These are phyloP conservation scores for Ursus arctos DNA, from an alignment of 2,113 vertebrate genomes.

Conservation along the genomic window DNA sequence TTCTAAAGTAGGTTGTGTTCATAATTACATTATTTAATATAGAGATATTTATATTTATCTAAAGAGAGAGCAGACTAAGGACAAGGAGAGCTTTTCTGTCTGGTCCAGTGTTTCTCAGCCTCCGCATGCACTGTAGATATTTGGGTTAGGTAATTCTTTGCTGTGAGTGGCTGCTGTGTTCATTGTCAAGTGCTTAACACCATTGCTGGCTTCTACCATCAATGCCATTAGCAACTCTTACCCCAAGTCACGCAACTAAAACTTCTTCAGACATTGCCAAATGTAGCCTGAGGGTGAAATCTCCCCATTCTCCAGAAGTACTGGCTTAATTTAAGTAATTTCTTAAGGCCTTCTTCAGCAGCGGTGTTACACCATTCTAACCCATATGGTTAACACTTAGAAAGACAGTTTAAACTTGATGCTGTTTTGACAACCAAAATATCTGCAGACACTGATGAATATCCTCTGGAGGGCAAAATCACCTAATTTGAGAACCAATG, in stretches of 20 bases:
- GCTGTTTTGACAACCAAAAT: not conserved
- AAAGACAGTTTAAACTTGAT: not conserved
- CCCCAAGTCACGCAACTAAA: not conserved
- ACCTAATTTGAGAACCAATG: not conserved
- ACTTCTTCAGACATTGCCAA: not conserved
- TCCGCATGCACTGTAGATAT: not conserved
- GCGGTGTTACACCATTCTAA: not conserved
- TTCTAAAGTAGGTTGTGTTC: not conserved
- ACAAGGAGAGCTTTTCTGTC: not conserved
- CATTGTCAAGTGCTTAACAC: accelerated
- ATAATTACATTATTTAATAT: not conserved
- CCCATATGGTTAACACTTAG: not conserved
- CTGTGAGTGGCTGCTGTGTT: accelerated
- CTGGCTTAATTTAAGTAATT: not conserved
- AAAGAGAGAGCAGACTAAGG: not conserved
- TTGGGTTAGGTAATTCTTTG: not conserved
- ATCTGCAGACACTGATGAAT: not conserved
- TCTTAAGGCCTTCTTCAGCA: not conserved
- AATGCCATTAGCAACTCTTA: not conserved
- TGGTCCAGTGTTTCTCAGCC: not conserved
- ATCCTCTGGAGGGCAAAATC: not conserved
- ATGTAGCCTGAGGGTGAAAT: not conserved
- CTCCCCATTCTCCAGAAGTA: not conserved
- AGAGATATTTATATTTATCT: not conserved
- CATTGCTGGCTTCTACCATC: accelerated